Base-by-base conservation (phyloP, 2,888 invertebrate genomes). In the Eilema sororculum region DNA sequence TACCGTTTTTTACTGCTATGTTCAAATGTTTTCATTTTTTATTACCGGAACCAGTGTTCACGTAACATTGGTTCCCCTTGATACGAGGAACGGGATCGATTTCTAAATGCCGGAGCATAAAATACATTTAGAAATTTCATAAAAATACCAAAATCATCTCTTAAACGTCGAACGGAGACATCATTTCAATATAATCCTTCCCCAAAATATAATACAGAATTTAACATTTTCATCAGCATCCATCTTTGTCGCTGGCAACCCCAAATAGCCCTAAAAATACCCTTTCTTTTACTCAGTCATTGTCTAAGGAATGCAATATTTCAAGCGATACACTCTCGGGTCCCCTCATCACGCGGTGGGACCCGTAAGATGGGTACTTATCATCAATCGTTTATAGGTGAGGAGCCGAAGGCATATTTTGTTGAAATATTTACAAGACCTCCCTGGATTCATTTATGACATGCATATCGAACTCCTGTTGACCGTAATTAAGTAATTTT, bases 271-370 rank as follows among this genome's bases (percentile, higher is more conserved):
- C n/a, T 33, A 57, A 37, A 62, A 62, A 62, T 56, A 41, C 56
- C 33, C n/a, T 56, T 62, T 62, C n/a, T 56, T 56, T 62, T 33
- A 33, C 25, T 20, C 30, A 30, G 59, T 65, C 65, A 64, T 25
- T 68, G 25, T 56, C 24, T 20, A 65, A 56, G 41, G 61, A 28
- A 63, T 61, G 60, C 28, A 71, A 71, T 71, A 52, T 64, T 67
- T 67, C 52, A 71, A 67, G 58, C 52, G 59, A 63, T 63, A 64
- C 67, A 59, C 63, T 67, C 28, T 59, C 2, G 9, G 13, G 30
- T 30, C n/a, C 60, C 20, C 46, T 56, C 33, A 33, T 62, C 52
- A 57, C 28, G 25, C 20, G 24, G 30, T 5, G 13, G 13, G 37
- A 33, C 37, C 65, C 58, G 24, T 57, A 69, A 63, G 41, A 46